Base-by-base conservation (phyloP, 2,888 invertebrate species). In the Yponomeuta malinellus region DNA sequence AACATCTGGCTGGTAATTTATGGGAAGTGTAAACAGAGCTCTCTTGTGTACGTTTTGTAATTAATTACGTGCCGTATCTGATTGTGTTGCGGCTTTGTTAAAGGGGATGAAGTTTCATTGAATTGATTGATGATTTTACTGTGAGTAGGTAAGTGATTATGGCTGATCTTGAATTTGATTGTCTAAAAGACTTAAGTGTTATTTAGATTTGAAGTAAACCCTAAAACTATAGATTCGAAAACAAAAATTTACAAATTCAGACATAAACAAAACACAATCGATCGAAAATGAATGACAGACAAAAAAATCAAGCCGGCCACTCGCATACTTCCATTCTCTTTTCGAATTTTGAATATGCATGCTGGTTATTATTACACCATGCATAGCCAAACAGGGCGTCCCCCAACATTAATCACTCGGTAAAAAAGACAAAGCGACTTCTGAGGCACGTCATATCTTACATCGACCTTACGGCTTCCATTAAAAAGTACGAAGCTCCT, bases 401-500 rank as follows among this genome's bases (percentile, higher is more conserved):
- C 78, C 79, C 78, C 76, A 75, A 85, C 89, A 90, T 92, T 89
- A 92, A 90, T 92, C 91, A 92, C 84, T 86, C 86, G 52, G 87
- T 88, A 90, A 90, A 92, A 91, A 92, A 91, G 92, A 92, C 91
- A 91, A 90, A 90, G 87, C 81, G 78, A 83, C 81, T 81, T 80
- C 81, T 79, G 77, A 78, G 75, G 76, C 78, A 77, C 78, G 78
- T 78, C 78, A 77, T 90, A 90, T 91, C 90, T 90, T 83, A 78
- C 85, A 87, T 89, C 88, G 79, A 79, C 82, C 80, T 82, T 79
- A 82, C 73, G 72, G 75, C 78, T 81, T 78, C 84, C 85, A 86
- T 86, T 87, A 86, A 83, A 81, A 73, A 65, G 63, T 48, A 72
- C 72, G 71, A 72, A 72, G 71, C 72, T 64, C 67, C 73, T 31